Conservation (phyloP, 2,113 vertebrate genomes). For the Pelmatolapia mariae region DNA sequence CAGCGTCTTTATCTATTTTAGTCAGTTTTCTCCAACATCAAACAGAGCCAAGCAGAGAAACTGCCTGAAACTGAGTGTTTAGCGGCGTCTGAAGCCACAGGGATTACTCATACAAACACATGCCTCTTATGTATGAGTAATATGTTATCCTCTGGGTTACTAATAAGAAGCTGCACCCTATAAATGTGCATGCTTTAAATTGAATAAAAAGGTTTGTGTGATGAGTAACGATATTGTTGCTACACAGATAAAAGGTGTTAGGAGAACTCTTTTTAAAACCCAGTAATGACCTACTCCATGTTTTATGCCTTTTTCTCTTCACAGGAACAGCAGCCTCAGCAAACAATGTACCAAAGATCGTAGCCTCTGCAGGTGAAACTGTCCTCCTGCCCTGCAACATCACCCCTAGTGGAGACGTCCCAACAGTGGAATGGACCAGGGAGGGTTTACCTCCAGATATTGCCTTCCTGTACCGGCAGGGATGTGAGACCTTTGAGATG, state of each 20-base stretch:
- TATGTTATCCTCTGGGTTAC: neutral
- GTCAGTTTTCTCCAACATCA: rapidly evolving
- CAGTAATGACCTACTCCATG: rapidly evolving
- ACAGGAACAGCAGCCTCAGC: rapidly evolving
- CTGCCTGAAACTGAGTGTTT: neutral
- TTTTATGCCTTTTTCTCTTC: rapidly evolving
- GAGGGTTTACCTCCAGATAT: too few relatives aligned
- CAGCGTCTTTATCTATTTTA: rapidly evolving
- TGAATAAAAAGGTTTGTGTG: neutral
- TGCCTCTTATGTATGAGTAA: neutral
- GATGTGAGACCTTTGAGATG: neutral
- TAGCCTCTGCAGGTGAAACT: neutral
- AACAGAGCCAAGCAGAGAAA: rapidly evolving
- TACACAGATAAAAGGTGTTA: neutral
- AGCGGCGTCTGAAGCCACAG: rapidly evolving
- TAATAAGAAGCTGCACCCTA: rapidly evolving
- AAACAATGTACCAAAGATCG: rapidly evolving
- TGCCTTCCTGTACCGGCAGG: neutral
- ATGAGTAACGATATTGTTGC: neutral
- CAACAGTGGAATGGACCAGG: neutral
- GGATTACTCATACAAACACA: rapidly evolving
- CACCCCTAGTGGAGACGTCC: rapidly evolving
- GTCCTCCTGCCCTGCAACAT: neutral
- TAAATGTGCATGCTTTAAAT: neutral
- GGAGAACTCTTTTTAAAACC: rapidly evolving